phyloP scores from a whole-genome alignment of 2,797 vertebrate genomes.

The Manis crassicaudata region DNA sequence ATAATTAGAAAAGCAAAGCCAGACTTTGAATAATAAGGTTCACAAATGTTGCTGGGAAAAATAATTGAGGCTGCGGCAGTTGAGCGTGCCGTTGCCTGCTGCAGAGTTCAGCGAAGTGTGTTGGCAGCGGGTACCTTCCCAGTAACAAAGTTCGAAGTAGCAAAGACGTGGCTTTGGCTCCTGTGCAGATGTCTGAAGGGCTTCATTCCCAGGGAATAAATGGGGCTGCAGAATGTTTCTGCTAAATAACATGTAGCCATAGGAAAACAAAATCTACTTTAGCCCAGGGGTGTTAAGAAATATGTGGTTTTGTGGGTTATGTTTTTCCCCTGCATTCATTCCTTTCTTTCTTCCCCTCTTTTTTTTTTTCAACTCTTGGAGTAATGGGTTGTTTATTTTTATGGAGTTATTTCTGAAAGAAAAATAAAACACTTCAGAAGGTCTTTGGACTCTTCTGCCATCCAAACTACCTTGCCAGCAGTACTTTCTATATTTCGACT shows the following conservation, averaged over 20 bases:
- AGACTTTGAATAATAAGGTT: slow-evolving; percentile 58
- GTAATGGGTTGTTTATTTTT: slow-evolving; percentile 57
- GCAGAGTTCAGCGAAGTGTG: background rate
- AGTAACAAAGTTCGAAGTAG: background rate
- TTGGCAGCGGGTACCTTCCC: background rate
- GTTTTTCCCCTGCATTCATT: slow-evolving; percentile 8
- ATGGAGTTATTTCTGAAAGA: slow-evolving; percentile 48
- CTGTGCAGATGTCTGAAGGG: background rate
- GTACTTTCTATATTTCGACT: background rate
- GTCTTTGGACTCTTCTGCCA: background rate
- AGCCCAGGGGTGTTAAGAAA: slow-evolving; percentile 68
- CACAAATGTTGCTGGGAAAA: slow-evolving; percentile 22
- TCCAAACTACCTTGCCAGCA: slow-evolving; percentile 27
- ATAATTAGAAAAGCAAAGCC: slow-evolving; percentile 65
- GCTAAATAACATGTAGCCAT: slow-evolving; percentile 62
- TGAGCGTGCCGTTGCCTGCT: background rate
- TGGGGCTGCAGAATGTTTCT: slow-evolving; percentile 44
- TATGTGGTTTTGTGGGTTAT: slow-evolving; percentile 57
- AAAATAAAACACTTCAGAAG: slow-evolving; percentile 19
- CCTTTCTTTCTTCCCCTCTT: background rate
- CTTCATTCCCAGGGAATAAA: slow-evolving; percentile 45
- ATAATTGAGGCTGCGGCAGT: background rate
- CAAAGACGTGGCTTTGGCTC: background rate
- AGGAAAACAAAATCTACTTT: slow-evolving; percentile 44
- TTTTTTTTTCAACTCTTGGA: background rate